A percentile compares a stretch with the other conserved stretches of the same genome.
Evolutionary conservation across 2,888 invertebrate species (phyloP).

Genomic region (Drosophila austrosaltans): DNA sequence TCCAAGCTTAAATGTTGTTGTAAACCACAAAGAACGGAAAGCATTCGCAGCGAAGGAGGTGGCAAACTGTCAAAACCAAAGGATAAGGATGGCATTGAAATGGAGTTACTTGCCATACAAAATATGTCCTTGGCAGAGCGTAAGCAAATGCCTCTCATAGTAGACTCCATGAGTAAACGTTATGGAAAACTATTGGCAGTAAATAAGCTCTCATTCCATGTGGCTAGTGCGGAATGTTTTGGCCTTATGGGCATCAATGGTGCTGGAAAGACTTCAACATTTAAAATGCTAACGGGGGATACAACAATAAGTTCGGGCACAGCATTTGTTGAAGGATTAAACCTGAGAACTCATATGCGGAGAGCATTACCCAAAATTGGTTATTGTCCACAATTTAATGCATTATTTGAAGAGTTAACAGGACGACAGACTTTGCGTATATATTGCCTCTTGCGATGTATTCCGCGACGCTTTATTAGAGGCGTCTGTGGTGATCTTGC

Average conservation of each 20-base stretch:
- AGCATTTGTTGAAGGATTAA: constrained; percentile 86
- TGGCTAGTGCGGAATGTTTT: constrained; percentile 88
- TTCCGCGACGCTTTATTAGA: constrained; percentile 81
- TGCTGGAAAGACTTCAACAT: constrained; percentile 93
- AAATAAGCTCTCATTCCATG: constrained; percentile 87
- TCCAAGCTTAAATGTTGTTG: neutral
- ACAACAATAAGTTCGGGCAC: constrained; percentile 88
- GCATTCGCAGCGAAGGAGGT: neutral
- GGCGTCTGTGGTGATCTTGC: constrained; percentile 71
- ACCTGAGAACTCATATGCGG: constrained; percentile 84
- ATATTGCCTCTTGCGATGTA: constrained; percentile 86
- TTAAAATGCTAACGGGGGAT: constrained; percentile 94
- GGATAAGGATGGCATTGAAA: constrained; percentile 81
- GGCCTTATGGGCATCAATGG: constrained; percentile 92
- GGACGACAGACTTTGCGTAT: constrained; percentile 87
- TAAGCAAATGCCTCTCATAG: constrained; percentile 84
- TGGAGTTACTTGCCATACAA: constrained; percentile 85
- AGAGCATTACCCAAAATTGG: constrained; percentile 86
- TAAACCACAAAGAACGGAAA: neutral
- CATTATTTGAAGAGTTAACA: constrained; percentile 87
- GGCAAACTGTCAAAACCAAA: constrained; percentile 54
- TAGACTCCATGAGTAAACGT: constrained; percentile 88
- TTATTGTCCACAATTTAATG: constrained; percentile 90
- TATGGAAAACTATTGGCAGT: constrained; percentile 90
- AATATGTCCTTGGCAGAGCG: constrained; percentile 80